These are phyloP conservation scores for Eumaeus atala DNA, from an alignment of 1,140 invertebrate genomes.

Conservation along the genomic window DNA sequence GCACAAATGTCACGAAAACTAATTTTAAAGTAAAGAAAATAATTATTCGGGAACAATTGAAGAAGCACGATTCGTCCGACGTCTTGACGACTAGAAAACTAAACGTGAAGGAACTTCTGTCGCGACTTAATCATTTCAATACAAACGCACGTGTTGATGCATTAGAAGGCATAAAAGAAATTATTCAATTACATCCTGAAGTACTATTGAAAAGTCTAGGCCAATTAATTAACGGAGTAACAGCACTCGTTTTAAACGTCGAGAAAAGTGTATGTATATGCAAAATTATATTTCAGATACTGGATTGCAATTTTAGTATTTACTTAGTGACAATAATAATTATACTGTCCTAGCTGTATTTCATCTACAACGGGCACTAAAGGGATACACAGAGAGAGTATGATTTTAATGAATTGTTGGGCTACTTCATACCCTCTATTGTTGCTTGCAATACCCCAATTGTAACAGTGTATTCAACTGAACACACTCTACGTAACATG, in stretches of 20 bases:
- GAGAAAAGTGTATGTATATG: conserved; percentile 74
- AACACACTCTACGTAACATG: too few relatives aligned
- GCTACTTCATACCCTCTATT: too few relatives aligned
- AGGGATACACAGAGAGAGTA: too few relatives aligned
- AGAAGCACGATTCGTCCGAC: conserved; percentile 75
- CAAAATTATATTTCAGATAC: conserved; percentile 5
- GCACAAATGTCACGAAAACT: conserved; percentile 89
- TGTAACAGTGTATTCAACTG: too few relatives aligned
- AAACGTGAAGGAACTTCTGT: conserved; percentile 84
- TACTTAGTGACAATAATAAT: too few relatives aligned
- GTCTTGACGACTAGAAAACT: conserved; percentile 83
- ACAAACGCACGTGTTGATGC: conserved; percentile 80
- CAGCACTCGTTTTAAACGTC: conserved; percentile 81
- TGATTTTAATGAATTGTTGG: too few relatives aligned
- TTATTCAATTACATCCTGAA: conserved; percentile 75
- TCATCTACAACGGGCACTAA: too few relatives aligned
- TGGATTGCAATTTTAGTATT: conserved; percentile 3
- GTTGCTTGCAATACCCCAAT: too few relatives aligned
- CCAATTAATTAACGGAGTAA: conserved; percentile 80
- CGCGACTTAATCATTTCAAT: conserved; percentile 86
- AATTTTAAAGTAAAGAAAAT: conserved; percentile 93
- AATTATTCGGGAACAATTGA: conserved; percentile 84
- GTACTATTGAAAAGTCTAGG: conserved; percentile 78
- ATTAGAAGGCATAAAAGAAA: conserved; percentile 81
- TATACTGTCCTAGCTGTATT: too few relatives aligned